Base-by-base conservation (phyloP, 53 echinoderm and acorn worm species). In the Paracentrotus lividus region DNA sequence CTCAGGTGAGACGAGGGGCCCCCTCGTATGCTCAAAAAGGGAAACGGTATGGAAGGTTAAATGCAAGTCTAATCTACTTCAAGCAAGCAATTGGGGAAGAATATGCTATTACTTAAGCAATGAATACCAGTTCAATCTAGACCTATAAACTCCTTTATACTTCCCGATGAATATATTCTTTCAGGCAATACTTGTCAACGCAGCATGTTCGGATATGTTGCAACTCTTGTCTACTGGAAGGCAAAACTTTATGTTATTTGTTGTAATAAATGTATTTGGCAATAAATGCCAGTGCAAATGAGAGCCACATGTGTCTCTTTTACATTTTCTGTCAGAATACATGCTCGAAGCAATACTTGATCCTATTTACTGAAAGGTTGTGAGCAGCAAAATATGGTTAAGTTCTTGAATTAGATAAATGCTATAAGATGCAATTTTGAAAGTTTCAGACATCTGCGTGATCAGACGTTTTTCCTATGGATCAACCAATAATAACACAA, bases 1-100 rank as follows among this genome's bases (percentile, higher is more conserved):
- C 65, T 61, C 64, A 65, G 90, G 90, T 64, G 90, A 90, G 90
- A 65, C 90, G 10, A 13, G 90, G 64, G 88, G 88, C 55, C 54
- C 88, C 69, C 14, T 38, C 69, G 69, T 38, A 36, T 40, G 34
- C 69, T 36, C 32, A 15, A 69, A 69, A 69, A 69, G 69, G 69
- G 69, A 3, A 69, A 69, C 69, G 5, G 18, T 69, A 10, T 36
- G 18, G 69, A 69, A 69, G 69, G 38, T 38, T 26, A 36, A n/a
- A n/a, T 38, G 34, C 67, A 8, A 67, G 67, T 15, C 31, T 69
- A 18, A 69, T 69, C 69, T 38, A 2, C 69, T 40, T 2, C 69
- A 3, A 36, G 26, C 38, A 38, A 69, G 69, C n/a, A 69, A 31
- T 31, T 3, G 38, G 26, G 34, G 1, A 36, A 69, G 69, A 69